These are phyloP conservation scores for Meloidogyne floridensis DNA, from an alignment of 1,140 invertebrate species.

Conservation along the genomic window DNA sequence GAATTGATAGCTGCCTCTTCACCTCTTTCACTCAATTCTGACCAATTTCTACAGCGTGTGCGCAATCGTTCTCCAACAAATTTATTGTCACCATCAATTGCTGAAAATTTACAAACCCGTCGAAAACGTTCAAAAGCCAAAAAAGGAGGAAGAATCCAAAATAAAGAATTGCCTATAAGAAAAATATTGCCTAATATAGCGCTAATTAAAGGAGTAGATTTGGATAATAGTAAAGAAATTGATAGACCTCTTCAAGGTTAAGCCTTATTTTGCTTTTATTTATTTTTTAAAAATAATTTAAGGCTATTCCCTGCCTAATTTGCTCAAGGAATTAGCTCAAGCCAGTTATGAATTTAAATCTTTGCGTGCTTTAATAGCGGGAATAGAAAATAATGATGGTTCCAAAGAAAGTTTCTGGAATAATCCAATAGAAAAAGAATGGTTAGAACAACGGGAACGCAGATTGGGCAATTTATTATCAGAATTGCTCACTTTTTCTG, in stretches of 20 bases:
- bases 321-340: slow-evolving; percentile 38
- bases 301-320: slow-evolving; percentile 40
- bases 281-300: neutral
- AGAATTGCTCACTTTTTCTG: slow-evolving; percentile 48
- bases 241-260: slow-evolving; percentile 20
- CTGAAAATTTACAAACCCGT: neutral
- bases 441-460: slow-evolving; percentile 11
- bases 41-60: slow-evolving; percentile 19
- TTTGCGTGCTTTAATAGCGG: slow-evolving; percentile 21
- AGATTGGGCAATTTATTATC: slow-evolving; percentile 36
- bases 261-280: too few relatives aligned
- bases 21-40: neutral
- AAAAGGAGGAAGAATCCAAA: neutral
- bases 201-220: neutral
- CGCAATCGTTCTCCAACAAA: slow-evolving; percentile 27
- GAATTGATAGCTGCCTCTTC: slow-evolving; percentile 21
- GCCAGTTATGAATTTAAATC: slow-evolving; percentile 45
- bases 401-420: too few relatives aligned
- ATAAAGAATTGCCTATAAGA: neutral
- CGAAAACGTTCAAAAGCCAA: neutral
- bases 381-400: neutral
- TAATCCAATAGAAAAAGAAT: slow-evolving; percentile 3
- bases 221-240: neutral
- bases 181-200: neutral
- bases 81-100: slow-evolving; percentile 8